phyloP scores from a whole-genome alignment of 1,140 invertebrate genomes.

The Luehdorfia chinensis region DNA sequence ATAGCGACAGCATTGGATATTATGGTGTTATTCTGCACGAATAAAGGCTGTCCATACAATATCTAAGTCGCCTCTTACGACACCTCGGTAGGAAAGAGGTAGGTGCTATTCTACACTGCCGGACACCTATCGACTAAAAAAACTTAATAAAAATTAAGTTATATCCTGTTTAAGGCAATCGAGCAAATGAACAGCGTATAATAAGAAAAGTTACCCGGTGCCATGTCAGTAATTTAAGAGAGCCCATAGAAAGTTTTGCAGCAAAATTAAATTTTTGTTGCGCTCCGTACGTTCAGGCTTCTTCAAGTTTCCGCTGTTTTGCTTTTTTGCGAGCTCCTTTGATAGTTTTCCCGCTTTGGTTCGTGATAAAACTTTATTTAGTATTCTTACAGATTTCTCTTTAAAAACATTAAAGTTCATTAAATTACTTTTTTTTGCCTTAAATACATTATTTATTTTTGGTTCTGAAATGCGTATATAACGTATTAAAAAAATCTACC shows the following conservation, averaged over 20 bases:
- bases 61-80: too few relatives aligned
- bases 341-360: conserved; percentile 19
- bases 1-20: too few relatives aligned
- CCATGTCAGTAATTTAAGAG: conserved; percentile 55
- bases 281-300: conserved; percentile 21
- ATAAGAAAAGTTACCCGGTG: conserved; percentile 50
- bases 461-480: too few relatives aligned
- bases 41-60: too few relatives aligned
- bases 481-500: too few relatives aligned
- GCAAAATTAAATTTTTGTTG: conserved; percentile 57
- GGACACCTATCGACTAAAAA: too few relatives aligned
- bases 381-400: conserved; percentile 5
- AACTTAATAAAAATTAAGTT: conserved; percentile 1
- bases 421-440: too few relatives aligned
- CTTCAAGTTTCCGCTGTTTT: conserved; percentile 16
- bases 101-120: too few relatives aligned
- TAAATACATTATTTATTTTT: too few relatives aligned
- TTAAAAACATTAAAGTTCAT: too few relatives aligned
- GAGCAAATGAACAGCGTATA: conserved; percentile 26
- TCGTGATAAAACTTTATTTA: conserved; percentile 14
- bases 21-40: too few relatives aligned
- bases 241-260: conserved; percentile 50
- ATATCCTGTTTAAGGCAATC: conserved; percentile 17
- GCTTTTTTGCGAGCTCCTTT: conserved; percentile 24
- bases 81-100: too few relatives aligned